Evolutionary conservation across 2,113 vertebrate species (phyloP).

Genomic region (Morone saxatilis): DNA sequence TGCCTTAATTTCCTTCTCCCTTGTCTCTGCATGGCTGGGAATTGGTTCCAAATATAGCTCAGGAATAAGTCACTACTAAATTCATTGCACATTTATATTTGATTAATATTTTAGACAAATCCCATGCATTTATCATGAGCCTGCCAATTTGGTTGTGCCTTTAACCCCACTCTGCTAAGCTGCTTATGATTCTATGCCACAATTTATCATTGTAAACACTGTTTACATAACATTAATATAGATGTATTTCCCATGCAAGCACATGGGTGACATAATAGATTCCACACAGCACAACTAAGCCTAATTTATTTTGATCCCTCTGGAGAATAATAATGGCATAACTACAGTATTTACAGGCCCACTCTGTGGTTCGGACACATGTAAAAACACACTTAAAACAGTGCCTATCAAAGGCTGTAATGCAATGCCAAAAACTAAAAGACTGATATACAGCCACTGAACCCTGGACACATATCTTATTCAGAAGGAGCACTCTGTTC

Average conservation of each 20-base stretch:
- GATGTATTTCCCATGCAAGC: constrained; percentile 55
- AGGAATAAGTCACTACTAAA: constrained; percentile 60
- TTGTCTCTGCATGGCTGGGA: constrained; percentile 1
- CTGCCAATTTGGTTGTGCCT: constrained; percentile 69
- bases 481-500: constrained; percentile 73
- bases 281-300: constrained; percentile 32
- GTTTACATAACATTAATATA: constrained; percentile 70
- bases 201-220: constrained; percentile 66
- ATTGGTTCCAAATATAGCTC: constrained; percentile 45
- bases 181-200: constrained; percentile 62
- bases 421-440: constrained; percentile 48
- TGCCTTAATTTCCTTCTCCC: background rate
- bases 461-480: constrained; percentile 70
- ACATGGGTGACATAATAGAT: constrained; percentile 44
- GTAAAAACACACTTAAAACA: constrained; percentile 39
- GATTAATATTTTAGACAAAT: constrained; percentile 77
- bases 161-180: constrained; percentile 64
- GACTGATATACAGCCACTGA: constrained; percentile 49
- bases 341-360: constrained; percentile 33
- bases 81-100: constrained; percentile 77
- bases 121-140: constrained; percentile 78
- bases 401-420: constrained; percentile 24
- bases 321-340: constrained; percentile 39
- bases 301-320: constrained; percentile 45
- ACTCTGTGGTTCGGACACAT: constrained; percentile 21